These are phyloP conservation scores for Myotis myotis DNA, from an alignment of 2,797 vertebrate genomes.

Conservation along the genomic window DNA sequence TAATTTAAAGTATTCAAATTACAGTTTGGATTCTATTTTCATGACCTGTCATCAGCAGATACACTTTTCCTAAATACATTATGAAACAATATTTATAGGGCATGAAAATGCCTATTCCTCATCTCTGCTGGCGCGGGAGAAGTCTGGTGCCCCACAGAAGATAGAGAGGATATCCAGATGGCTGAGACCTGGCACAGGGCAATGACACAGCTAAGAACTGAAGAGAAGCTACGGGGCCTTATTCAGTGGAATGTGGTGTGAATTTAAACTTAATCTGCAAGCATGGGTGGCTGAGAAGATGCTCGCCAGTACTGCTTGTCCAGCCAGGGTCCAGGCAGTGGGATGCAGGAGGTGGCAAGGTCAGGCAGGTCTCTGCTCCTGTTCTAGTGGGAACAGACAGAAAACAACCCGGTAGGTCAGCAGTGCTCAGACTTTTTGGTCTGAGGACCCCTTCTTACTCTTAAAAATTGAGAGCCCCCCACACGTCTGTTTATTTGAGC, in stretches of 20 bases:
- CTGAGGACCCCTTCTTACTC: neutral
- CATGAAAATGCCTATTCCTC: neutral
- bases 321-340: accelerated
- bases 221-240: neutral
- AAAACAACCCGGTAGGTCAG: neutral
- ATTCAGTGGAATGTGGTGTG: no score
- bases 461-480: neutral
- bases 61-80: neutral
- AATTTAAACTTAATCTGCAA: neutral
- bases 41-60: neutral
- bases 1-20: neutral
- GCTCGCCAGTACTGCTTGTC: no score
- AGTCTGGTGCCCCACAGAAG: neutral
- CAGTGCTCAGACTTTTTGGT: accelerated
- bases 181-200: neutral
- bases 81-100: neutral
- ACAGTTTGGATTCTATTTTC: neutral
- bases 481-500: neutral
- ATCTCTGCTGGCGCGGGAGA: neutral
- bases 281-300: neutral
- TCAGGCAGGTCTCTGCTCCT: accelerated
- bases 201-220: neutral
- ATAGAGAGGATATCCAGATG: neutral
- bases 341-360: accelerated
- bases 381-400: neutral